Evolutionary conservation across 2,113 vertebrate species (phyloP).

Genomic region (Dipodomys spectabilis): DNA sequence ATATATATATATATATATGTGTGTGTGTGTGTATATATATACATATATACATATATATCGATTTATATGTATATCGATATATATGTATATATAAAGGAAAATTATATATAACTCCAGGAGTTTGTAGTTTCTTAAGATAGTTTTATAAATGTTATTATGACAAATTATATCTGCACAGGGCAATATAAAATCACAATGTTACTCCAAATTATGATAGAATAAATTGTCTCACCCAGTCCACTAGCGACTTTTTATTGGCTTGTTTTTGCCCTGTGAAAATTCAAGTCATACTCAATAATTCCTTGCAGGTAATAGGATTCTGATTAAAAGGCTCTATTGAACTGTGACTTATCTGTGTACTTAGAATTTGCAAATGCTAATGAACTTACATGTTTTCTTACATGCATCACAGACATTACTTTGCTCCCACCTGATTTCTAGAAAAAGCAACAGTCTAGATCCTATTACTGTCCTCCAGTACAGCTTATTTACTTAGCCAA

Average conservation of each 20-base stretch:
- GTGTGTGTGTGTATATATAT: no score
- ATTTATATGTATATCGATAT: no score
- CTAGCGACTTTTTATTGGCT: conserved; percentile 36
- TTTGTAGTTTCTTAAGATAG: neutral
- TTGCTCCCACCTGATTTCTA: conserved; percentile 51
- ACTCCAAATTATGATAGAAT: neutral
- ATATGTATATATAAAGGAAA: neutral
- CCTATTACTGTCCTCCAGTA: neutral
- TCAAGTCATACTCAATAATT: conserved; percentile 50
- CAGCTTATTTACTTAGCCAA: conserved; percentile 35
- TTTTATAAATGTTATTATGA: neutral
- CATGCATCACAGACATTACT: conserved; percentile 24
- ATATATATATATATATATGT: no score
- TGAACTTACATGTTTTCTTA: conserved; percentile 27
- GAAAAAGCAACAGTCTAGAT: conserved; percentile 33
- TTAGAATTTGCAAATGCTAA: conserved; percentile 68
- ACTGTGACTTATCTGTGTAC: conserved; percentile 67
- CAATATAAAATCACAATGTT: neutral
- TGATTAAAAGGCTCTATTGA: conserved; percentile 66
- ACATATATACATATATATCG: no score
- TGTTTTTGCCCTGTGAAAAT: conserved; percentile 66
- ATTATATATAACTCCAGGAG: neutral
- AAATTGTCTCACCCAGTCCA: neutral
- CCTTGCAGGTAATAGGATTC: conserved; percentile 44
- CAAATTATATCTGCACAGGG: neutral